Evolutionary conservation across 2,113 vertebrate genomes (phyloP), one percentile per base, ranked within the genome.

Genomic region (Argyrosomus japonicus): DNA sequence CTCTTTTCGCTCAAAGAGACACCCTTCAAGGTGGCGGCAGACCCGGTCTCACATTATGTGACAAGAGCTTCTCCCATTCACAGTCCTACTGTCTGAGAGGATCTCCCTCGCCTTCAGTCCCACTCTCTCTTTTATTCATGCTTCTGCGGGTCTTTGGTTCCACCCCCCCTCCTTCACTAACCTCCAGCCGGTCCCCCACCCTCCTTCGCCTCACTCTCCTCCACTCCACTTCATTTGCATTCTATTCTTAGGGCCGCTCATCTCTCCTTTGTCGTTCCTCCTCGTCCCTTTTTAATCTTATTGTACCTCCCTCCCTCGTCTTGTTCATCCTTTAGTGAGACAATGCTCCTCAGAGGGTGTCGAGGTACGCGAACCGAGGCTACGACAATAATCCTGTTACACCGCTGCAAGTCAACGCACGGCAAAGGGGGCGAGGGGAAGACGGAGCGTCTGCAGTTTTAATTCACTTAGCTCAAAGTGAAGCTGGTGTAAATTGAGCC

Each of bases 121-220:
- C 82, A 57, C 85, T 81, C 85, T 56, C 84, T 91, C 87, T 88
- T 91, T 92, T 92, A 93, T 91, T 91, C 88, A 92, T 91, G 90
- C 86, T 77, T 54, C 86, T 83, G 80, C 48, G 19, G 74, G 77
- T 86, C 85, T 79, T 63, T 70, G 51, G 7, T 6, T 14, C 78
- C 54, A 36, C 19, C 14, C 51, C 60, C 19, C 6, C 47, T 47
- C 45, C 45, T 14, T 47, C 63, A 17, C 56, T 60, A 9, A 3
- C 77, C 77, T 61, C 71, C 3, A 6, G 64, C 51, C 21, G 21
- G 53, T 53, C 19, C 13, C 51, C 70, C 65, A 14, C 57, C 32
- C 32, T 36, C 32, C 32, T 9, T 62, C 21, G 19, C 72, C 69
- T 68, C 72, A 0, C 69, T 77, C 74, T 67, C 75, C 83, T 84